Evolutionary conservation across 2,113 vertebrate species (phyloP).

Genomic region (Apteryx mantelli): DNA sequence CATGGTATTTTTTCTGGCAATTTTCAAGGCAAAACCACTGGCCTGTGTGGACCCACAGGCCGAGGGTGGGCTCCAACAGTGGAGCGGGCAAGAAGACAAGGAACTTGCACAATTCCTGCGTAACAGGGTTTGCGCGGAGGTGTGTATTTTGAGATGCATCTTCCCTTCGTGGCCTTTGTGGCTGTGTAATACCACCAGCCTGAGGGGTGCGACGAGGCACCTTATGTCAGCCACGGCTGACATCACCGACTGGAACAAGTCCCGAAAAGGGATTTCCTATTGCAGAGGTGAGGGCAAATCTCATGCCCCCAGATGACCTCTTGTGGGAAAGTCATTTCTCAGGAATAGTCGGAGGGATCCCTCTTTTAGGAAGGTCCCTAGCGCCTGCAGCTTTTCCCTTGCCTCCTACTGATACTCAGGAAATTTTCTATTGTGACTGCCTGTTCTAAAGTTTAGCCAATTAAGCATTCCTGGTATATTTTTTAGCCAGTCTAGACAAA

Average conservation of each 20-base stretch:
- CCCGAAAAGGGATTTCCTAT: neutral
- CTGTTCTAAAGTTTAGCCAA: neutral
- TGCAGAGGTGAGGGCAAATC: neutral
- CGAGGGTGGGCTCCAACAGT: neutral
- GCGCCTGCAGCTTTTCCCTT: neutral
- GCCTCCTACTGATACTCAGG: neutral
- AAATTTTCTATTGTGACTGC: neutral
- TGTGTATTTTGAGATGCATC: neutral
- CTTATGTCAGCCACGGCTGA: neutral
- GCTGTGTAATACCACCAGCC: neutral
- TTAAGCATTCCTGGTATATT: neutral
- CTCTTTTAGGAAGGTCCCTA: neutral
- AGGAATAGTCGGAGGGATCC: neutral
- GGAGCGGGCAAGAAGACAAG: neutral
- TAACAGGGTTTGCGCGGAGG: neutral
- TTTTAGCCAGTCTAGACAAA: neutral
- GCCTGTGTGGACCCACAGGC: neutral
- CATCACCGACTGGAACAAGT: neutral
- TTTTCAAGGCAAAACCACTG: neutral
- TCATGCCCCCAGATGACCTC: fast-evolving
- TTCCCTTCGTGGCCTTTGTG: neutral
- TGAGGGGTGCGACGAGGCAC: neutral
- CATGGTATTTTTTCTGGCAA: neutral
- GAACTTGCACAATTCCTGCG: neutral
- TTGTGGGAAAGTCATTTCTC: neutral